A percentile compares a stretch with the other conserved stretches of the same genome.
Conservation (phyloP, 35 echinoderm and acorn worm species). For the Antedon bifida region DNA sequence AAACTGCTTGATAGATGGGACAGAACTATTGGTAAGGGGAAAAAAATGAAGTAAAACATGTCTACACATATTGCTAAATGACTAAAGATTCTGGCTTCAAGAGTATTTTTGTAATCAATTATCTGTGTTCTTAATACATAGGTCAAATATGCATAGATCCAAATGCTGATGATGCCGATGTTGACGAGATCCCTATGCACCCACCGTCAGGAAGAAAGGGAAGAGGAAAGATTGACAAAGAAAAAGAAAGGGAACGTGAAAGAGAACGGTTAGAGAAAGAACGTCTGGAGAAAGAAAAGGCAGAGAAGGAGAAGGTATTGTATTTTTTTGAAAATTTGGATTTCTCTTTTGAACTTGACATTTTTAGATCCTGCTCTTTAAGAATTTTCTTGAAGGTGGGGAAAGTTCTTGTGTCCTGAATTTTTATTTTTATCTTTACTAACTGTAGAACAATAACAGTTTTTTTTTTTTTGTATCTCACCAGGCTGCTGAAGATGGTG, state of each 20-base stretch:
- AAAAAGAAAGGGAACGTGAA: constrained; percentile 91
- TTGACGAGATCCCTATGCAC: constrained; percentile 45
- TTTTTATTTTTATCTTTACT: no score
- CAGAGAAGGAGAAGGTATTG: constrained; percentile 67
- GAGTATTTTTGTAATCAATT: no score
- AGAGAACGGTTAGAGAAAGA: constrained; percentile 70
- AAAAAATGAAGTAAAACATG: no score
- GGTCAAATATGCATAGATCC: constrained; percentile 43
- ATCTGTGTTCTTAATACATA: neutral
- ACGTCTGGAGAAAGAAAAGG: constrained; percentile 55
- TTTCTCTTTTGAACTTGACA: no score
- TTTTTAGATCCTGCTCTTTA: no score
- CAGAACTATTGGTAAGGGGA: constrained; percentile 53
- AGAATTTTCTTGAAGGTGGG: no score
- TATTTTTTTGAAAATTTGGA: neutral
- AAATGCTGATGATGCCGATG: constrained; percentile 48
- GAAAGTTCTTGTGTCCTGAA: no score
- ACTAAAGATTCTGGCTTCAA: no score
- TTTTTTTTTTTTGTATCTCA: no score
- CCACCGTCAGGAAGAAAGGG: constrained; percentile 91
- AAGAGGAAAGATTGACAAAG: constrained; percentile 72
- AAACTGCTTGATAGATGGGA: constrained; percentile 77
- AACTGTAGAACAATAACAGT: no score
- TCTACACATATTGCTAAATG: no score
- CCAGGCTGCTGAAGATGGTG: constrained; percentile 76